Evolutionary conservation across 2,888 invertebrate genomes (phyloP).

Genomic region (Eupithecia vulgata): DNA sequence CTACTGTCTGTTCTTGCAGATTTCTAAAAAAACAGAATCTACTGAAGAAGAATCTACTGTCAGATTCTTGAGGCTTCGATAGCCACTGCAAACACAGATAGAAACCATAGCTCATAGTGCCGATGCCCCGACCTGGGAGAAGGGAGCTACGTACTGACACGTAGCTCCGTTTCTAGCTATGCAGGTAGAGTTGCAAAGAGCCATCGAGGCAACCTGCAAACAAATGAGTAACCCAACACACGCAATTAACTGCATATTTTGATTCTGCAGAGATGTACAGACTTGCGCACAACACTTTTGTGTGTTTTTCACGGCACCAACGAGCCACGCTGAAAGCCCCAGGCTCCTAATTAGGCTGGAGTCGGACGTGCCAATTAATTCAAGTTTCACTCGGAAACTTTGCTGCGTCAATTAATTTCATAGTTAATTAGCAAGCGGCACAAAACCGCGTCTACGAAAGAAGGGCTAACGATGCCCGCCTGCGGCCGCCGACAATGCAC

Average conservation of each 20-base stretch:
- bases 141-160: too few species aligned
- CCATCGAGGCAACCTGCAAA: conserved; percentile 18
- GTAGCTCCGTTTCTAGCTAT: not conserved
- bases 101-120: not conserved
- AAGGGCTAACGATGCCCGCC: conserved; percentile 80
- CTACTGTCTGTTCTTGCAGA: not conserved
- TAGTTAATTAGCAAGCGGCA: conserved; percentile 83
- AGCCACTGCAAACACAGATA: not conserved
- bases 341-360: conserved; percentile 83
- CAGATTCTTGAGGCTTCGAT: not conserved
- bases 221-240: conserved; percentile 44
- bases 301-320: conserved; percentile 81
- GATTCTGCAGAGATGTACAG: conserved; percentile 25
- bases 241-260: conserved; percentile 54
- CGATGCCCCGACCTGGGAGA: not conserved
- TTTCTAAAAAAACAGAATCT: not conserved
- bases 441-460: conserved; percentile 79
- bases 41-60: not conserved
- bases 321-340: conserved; percentile 82
- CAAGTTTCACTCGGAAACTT: conserved; percentile 84
- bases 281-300: conserved; percentile 76
- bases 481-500: conserved; percentile 69
- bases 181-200: not conserved
- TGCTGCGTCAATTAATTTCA: conserved; percentile 84
- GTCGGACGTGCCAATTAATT: conserved; percentile 84